Conservation (phyloP, 2,113 vertebrate genomes). For the Mesembrinibis cayennensis region DNA sequence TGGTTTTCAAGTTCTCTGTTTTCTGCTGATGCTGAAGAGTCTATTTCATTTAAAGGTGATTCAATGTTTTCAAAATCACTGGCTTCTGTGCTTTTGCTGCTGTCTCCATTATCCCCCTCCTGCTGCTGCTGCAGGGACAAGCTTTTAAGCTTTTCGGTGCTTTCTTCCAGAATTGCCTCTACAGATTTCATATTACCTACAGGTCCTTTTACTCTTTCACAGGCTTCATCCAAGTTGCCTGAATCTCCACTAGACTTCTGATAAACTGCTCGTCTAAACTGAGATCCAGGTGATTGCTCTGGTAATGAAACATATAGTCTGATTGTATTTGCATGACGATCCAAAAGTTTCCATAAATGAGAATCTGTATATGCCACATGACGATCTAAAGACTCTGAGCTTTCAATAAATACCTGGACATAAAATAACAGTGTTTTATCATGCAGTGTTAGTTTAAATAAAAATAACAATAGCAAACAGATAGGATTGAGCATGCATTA, state of each 20-base stretch:
- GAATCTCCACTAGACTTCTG: slow-evolving; percentile 82
- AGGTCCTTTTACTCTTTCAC: slow-evolving; percentile 82
- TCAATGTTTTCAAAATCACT: slow-evolving; percentile 96
- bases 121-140: slow-evolving; percentile 89
- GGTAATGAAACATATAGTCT: slow-evolving; percentile 89
- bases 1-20: slow-evolving; percentile 90
- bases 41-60: slow-evolving; percentile 87
- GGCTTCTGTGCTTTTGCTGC: slow-evolving; percentile 93
- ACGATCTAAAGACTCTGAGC: slow-evolving; percentile 88
- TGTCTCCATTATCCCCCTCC: slow-evolving; percentile 86
- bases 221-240: slow-evolving; percentile 74
- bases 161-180: slow-evolving; percentile 94
- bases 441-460: background rate
- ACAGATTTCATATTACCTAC: slow-evolving; percentile 84
- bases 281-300: slow-evolving; percentile 88
- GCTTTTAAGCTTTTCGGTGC: slow-evolving; percentile 96
- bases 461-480: background rate
- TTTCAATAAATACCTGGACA: slow-evolving; percentile 92
- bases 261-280: slow-evolving; percentile 81
- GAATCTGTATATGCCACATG: slow-evolving; percentile 90
- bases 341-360: slow-evolving; percentile 92
- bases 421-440: background rate
- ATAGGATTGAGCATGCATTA: background rate
- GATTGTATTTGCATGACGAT: slow-evolving; percentile 97
- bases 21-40: slow-evolving; percentile 84